A percentile compares a stretch with the other conserved stretches of the same genome.
These are phyloP conservation scores for Brachynemurus nebulosus DNA, from an alignment of 2,888 invertebrate species.

Conservation along the genomic window DNA sequence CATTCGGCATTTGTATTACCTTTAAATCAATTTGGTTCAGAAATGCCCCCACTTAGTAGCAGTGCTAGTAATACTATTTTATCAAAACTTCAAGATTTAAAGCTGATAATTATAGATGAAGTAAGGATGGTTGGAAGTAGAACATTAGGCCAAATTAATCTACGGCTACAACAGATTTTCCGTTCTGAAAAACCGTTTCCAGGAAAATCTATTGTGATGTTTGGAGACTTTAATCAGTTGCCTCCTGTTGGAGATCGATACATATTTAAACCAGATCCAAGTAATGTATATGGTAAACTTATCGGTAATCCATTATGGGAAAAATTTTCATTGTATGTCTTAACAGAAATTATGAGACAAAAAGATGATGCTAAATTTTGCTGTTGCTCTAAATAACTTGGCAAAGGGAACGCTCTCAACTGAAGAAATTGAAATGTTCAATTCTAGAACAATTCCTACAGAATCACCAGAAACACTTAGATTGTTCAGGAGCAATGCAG, in stretches of 20 bases:
- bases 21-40: too few species aligned
- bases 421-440: constrained; percentile 17
- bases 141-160: background rate
- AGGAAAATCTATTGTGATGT: too few species aligned
- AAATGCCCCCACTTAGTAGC: too few species aligned
- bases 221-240: too few species aligned
- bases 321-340: constrained; percentile 20
- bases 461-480: constrained; percentile 11
- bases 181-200: too few species aligned
- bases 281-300: too few species aligned
- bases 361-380: constrained; percentile 20
- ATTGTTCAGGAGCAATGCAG: constrained; percentile 12
- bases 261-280: too few species aligned
- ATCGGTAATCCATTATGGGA: too few species aligned
- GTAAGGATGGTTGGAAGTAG: background rate
- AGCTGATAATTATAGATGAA: background rate
- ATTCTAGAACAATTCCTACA: constrained; percentile 9
- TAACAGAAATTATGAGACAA: constrained; percentile 23
- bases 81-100: too few species aligned
- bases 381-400: constrained; percentile 11
- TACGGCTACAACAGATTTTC: too few species aligned
- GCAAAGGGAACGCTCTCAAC: constrained; percentile 17
- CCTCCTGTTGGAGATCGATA: too few species aligned
- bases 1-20: constrained; percentile 20
- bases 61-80: too few species aligned